Base-by-base conservation (phyloP, 2,797 vertebrate species). In the Galagoides demidoff region DNA sequence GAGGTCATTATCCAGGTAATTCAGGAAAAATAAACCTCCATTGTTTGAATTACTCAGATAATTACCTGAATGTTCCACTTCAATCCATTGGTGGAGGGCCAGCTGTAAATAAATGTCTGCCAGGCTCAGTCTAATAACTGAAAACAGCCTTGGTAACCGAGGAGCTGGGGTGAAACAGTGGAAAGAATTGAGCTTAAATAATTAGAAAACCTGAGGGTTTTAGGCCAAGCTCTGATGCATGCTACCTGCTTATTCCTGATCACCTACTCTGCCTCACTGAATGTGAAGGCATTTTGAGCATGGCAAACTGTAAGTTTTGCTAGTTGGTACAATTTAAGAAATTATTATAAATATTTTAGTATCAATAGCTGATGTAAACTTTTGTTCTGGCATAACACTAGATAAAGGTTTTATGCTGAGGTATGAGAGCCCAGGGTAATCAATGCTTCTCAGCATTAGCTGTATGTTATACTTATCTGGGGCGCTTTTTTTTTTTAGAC, bases 1-100 rank as follows among this genome's bases (percentile, higher is more conserved):
- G 86, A 97, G 95, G 79, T 97, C 97, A 96, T 98, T 97, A 97
- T 89, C 77, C 91, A 96, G 94, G 96, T 96, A 97, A 97, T 97
- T 97, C 96, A 95, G 89, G 70, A 95, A 97, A 96, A 97, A 94
- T 95, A 97, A 98, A 97, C 55, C 74, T 52, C 94, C 49, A 55
- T 96, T 95, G 92, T 92, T 92, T 95, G 95, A 95, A 97, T 96
- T 97, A 97, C 86, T 97, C 94, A 84, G 74, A 94, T 96, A 97
- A 97, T 98, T 95, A 96, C 95, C 96, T 97, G 81, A 90, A 59
- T 66, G 89, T 93, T 97, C 73, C 57, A 76, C 31, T 89, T 77
- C 52, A 59, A 49, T 20, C 68, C 10, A 19, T 64, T 85, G 87
- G 70, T 55, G n/a, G 87, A 93, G 89, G 57, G 61, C 84, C 89